phyloP scores from a whole-genome alignment of 1,140 invertebrate genomes.

The Bursaphelenchus mucronatus region DNA sequence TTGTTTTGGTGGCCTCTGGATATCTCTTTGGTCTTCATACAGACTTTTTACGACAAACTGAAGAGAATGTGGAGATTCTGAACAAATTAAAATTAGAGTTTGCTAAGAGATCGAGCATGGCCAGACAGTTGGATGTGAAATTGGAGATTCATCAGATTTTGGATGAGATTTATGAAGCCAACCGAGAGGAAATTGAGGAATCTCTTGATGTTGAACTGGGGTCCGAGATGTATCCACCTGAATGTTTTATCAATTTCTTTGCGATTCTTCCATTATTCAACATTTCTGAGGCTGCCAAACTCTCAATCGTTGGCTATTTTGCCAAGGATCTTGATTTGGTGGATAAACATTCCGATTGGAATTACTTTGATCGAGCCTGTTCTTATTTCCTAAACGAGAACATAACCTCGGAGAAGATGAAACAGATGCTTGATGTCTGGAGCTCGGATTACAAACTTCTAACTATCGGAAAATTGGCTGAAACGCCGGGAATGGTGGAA shows the following conservation, averaged over 20 bases:
- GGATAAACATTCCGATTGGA: neutral
- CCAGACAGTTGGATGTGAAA: neutral
- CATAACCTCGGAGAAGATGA: conserved; percentile 4
- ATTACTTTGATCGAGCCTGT: conserved; percentile 7
- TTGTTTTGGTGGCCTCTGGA: conserved; percentile 8
- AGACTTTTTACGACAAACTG: conserved; percentile 14
- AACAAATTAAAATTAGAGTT: conserved; percentile 12
- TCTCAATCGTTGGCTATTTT: conserved; percentile 14
- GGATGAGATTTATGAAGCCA: conserved; percentile 12
- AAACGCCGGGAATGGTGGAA: conserved; percentile 13
- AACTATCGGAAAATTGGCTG: neutral
- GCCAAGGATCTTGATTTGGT: conserved; percentile 11
- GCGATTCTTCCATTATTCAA: conserved; percentile 6
- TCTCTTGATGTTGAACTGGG: neutral
- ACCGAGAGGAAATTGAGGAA: too few species aligned
- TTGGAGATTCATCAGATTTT: conserved; percentile 20
- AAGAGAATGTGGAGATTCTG: conserved; percentile 4
- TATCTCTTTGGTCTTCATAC: conserved; percentile 12
- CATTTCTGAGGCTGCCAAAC: conserved; percentile 10
- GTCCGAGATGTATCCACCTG: conserved; percentile 16
- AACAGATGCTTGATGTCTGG: conserved; percentile 10
- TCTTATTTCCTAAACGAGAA: conserved; percentile 16
- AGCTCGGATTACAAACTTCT: conserved; percentile 2
- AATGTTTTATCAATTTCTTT: conserved; percentile 3
- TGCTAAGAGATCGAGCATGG: conserved; percentile 12